These are phyloP conservation scores for Epinephelus cyanopodus DNA, from an alignment of 2,113 vertebrate genomes.

Conservation along the genomic window DNA sequence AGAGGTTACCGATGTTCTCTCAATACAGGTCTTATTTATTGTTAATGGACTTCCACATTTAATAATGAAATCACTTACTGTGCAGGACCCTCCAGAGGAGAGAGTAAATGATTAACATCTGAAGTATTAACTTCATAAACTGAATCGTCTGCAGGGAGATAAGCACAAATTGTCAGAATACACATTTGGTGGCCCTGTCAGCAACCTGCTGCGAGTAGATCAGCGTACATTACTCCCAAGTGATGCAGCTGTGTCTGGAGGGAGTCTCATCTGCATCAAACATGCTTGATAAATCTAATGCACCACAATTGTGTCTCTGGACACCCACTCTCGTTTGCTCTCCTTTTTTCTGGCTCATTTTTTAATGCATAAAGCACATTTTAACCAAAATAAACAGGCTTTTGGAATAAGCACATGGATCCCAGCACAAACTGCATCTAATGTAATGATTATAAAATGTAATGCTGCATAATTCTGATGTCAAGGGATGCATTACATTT, in stretches of 20 bases:
- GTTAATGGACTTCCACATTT: too few relatives aligned
- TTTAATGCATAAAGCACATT: neutral
- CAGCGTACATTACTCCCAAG: neutral
- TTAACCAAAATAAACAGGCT: neutral
- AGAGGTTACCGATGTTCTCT: too few relatives aligned
- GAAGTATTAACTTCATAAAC: too few relatives aligned
- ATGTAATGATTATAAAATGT: neutral
- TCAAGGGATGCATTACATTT: neutral
- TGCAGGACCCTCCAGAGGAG: too few relatives aligned
- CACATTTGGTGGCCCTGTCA: neutral
- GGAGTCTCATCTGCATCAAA: neutral
- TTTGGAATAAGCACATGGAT: neutral
- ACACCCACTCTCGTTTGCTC: neutral
- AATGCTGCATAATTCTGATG: neutral
- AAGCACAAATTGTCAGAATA: neutral
- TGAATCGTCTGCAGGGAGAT: too few relatives aligned
- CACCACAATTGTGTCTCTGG: neutral
- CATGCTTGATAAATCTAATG: neutral
- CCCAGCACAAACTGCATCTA: neutral
- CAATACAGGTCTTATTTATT: too few relatives aligned
- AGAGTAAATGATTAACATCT: neutral
- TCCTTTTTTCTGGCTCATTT: neutral
- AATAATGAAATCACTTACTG: too few relatives aligned
- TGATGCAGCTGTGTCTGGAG: neutral
- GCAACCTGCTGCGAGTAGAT: neutral